Percentiles rank a stretch among this genome's conserved stretches.
phyloP scores from a whole-genome alignment of 2,113 vertebrate species.

The Xiphophorus couchianus region DNA sequence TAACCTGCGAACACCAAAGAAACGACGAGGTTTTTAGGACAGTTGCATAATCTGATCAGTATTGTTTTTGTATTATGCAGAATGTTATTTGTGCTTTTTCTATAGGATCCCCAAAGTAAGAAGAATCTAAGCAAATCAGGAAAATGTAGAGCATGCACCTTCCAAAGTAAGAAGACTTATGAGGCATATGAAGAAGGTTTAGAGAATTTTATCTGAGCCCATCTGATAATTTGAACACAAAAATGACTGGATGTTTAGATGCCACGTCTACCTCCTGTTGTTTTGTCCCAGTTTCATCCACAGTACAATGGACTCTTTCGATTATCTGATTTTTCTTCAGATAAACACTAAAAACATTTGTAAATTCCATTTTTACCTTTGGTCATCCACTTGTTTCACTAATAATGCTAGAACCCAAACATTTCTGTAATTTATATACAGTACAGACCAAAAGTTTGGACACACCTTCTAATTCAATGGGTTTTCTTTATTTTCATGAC shows the following conservation, averaged over 20 bases:
- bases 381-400: background rate
- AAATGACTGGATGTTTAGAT: constrained; percentile 59
- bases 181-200: constrained; percentile 11
- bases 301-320: background rate
- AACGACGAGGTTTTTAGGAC: constrained; percentile 21
- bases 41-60: constrained; percentile 31
- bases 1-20: constrained; percentile 67
- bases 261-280: constrained; percentile 69
- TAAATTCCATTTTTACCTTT: background rate
- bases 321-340: background rate
- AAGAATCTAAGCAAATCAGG: background rate
- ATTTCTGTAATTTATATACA: constrained; percentile 24
- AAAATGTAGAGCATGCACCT: background rate
- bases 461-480: no score
- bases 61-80: background rate
- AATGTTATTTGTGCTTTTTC: constrained; percentile 35
- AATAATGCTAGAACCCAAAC: constrained; percentile 5
- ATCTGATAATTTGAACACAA: background rate
- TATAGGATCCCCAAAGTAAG: constrained; percentile 19
- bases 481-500: no score
- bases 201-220: background rate
- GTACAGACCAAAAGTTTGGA: no score
- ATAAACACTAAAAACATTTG: background rate
- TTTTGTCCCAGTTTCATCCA: constrained; percentile 44
- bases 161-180: background rate